A percentile compares a stretch with the other conserved stretches of the same genome.
Evolutionary conservation across 2,888 invertebrate species (phyloP).

Genomic region (Rhorus exstirpatorius): DNA sequence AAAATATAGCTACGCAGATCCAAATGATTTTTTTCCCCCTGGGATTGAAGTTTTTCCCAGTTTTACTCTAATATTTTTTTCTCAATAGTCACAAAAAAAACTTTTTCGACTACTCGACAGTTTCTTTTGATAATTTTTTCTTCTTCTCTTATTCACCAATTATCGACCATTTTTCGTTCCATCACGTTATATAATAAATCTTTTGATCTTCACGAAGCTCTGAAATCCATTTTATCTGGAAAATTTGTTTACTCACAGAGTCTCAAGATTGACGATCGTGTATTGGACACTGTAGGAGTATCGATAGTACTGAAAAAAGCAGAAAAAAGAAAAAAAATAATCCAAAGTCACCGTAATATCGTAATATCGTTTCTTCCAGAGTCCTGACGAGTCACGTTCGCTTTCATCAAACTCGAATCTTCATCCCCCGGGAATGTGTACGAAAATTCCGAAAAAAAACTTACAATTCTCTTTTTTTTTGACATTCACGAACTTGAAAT

Average conservation of each 20-base stretch:
- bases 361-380: neutral
- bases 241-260: slow-evolving; percentile 84
- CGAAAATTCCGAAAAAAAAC: neutral
- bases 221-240: neutral
- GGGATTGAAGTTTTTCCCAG: too few relatives aligned
- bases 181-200: neutral
- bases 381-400: neutral
- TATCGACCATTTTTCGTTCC: too few relatives aligned
- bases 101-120: neutral
- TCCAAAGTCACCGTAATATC: neutral
- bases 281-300: slow-evolving; percentile 93
- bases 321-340: slow-evolving; percentile 77
- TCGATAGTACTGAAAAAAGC: slow-evolving; percentile 90
- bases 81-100: neutral
- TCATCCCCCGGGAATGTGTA: neutral
- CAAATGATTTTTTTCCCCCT: too few relatives aligned
- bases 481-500: too few relatives aligned
- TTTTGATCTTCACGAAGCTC: neutral
- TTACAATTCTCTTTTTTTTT: too few relatives aligned
- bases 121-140: neutral
- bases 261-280: slow-evolving; percentile 89
- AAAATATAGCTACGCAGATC: too few relatives aligned
- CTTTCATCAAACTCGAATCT: neutral
- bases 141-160: neutral
- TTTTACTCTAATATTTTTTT: too few relatives aligned